phyloP scores from a whole-genome alignment of 2,797 vertebrate species.

The Myotis daubentonii region DNA sequence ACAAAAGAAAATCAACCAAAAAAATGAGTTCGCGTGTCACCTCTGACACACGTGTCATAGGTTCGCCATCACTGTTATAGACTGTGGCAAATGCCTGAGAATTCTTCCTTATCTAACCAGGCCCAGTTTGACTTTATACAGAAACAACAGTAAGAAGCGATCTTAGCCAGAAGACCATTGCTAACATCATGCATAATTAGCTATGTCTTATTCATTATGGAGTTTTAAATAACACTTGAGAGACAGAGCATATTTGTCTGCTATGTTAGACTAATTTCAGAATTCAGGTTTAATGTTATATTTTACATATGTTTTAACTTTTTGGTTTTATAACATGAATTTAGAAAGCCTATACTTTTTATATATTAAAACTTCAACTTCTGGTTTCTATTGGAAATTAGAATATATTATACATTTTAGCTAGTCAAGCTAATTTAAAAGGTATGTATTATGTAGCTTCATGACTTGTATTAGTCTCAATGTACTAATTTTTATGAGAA shows the following conservation, averaged over 20 bases:
- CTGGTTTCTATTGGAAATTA: constrained; percentile 32
- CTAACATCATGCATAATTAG: background rate
- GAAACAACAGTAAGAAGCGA: constrained; percentile 14
- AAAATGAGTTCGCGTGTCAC: too few relatives aligned
- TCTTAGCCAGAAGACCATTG: background rate
- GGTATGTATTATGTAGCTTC: background rate
- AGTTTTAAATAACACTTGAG: constrained; percentile 31
- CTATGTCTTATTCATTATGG: constrained; percentile 4
- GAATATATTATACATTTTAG: background rate
- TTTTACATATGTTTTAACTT: constrained; percentile 16
- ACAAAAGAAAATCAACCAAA: too few relatives aligned
- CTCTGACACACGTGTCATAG: too few relatives aligned
- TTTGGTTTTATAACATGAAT: constrained; percentile 46
- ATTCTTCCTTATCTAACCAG: constrained; percentile 5
- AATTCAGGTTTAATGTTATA: constrained; percentile 24
- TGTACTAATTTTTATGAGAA: constrained; percentile 37
- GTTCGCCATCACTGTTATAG: background rate
- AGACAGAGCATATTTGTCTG: background rate
- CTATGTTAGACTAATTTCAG: background rate
- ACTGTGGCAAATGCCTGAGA: constrained; percentile 35
- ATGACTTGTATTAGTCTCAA: constrained; percentile 25
- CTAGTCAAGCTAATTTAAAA: constrained; percentile 49
- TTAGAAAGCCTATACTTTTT: constrained; percentile 41
- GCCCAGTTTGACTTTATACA: background rate
- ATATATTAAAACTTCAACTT: constrained; percentile 32